Evolutionary conservation across 1,140 invertebrate species (phyloP).

Genomic region (Cecropterus lyciades): DNA sequence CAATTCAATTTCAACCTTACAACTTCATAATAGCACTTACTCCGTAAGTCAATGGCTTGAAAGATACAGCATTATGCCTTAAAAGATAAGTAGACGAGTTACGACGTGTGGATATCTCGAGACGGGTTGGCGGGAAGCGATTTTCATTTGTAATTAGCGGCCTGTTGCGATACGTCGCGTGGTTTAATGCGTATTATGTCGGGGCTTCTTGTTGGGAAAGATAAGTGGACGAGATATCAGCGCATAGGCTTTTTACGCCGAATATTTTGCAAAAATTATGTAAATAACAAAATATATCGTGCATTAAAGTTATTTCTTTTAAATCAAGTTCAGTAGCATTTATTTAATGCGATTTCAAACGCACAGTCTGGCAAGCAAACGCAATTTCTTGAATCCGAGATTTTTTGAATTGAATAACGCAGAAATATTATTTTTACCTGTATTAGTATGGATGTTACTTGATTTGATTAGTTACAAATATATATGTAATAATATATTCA

Average conservation of each 20-base stretch:
- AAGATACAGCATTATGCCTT: constrained; percentile 29
- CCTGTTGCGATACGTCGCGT: constrained; percentile 52
- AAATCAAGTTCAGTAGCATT: too few relatives aligned
- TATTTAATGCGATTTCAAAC: too few relatives aligned
- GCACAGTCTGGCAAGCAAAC: too few relatives aligned
- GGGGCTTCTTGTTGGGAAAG: constrained; percentile 18
- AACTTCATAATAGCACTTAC: background rate
- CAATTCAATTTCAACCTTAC: constrained; percentile 7
- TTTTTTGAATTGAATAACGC: too few relatives aligned
- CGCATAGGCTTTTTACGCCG: background rate
- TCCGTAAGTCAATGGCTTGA: background rate
- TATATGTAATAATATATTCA: too few relatives aligned
- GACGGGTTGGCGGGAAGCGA: constrained; percentile 60
- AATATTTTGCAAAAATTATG: background rate
- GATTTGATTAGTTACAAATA: too few relatives aligned
- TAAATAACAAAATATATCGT: background rate
- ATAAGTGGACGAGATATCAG: constrained; percentile 17
- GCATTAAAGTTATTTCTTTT: too few relatives aligned
- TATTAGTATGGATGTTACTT: too few relatives aligned
- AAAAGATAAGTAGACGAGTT: constrained; percentile 42
- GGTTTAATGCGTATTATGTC: constrained; percentile 31
- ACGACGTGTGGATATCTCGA: constrained; percentile 61
- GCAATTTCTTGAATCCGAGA: too few relatives aligned
- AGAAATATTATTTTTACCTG: too few relatives aligned
- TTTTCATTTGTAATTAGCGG: constrained; percentile 75